Evolutionary conservation across 92 coral and sea anemone species (phyloP), one percentile per base, ranked within the genome.

Genomic region (Muricea muricata): DNA sequence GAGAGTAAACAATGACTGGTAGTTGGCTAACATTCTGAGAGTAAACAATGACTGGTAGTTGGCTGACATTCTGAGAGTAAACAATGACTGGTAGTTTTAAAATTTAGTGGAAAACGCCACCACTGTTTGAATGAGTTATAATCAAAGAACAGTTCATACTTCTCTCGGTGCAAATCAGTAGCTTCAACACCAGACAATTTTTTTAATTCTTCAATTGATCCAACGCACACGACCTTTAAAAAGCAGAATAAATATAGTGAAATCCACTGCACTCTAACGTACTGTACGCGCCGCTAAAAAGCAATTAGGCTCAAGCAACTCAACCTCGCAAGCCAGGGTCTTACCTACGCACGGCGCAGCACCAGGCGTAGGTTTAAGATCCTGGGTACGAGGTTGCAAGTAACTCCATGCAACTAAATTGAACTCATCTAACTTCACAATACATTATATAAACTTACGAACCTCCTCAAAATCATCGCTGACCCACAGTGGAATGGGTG

Each of bases 401-500:
- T n/a, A n/a, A n/a, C n/a, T n/a, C n/a, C n/a, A n/a, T n/a, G n/a
- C n/a, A n/a, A n/a, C n/a, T n/a, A n/a, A n/a, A n/a, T n/a, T n/a
- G n/a, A n/a, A n/a, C n/a, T n/a, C 17, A 48, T 37, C 9, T 4
- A 4, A 37, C 42, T 37, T 54, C 68, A 60, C 33, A 25, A 60
- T 18, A n/a, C n/a, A n/a, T n/a, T n/a, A n/a, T n/a, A 69, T 15
- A 10, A 34, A 34, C 3, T 15, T 20, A 18, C 86, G 18, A 46
- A 97, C 99, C 97, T 97, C 99, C 77, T 97, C 86, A 75, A 67
- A 92, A 91, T 97, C 99, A 71, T 92, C 98, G 72, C 99, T 97
- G 90, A 92, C 97, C 99, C 99, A 97, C n/a, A 97, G 97, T 0
- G 99, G 99, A 65, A 97, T 97, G 31, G 99, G 99, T 40, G 99